Base-by-base conservation (phyloP, 2,113 vertebrate species). In the Saguinus midas region DNA sequence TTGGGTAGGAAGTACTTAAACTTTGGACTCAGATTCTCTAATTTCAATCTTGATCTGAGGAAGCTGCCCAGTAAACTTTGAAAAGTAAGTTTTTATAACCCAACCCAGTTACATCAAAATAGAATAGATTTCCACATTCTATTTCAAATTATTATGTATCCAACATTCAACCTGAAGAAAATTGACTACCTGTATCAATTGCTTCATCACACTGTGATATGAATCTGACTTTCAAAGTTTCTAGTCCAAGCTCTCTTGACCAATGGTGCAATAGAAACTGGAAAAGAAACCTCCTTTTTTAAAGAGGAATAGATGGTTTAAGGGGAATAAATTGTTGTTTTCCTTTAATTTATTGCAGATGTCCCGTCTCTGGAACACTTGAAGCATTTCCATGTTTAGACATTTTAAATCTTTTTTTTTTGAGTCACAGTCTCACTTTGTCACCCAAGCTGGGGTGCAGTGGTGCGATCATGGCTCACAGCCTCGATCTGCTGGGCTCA, bases 31-130 rank as follows among this genome's bases (percentile, higher is more conserved):
- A 76, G 35, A 76, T 87, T 72, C 50, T 94, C 85, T 66, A 48
- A 16, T 90, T 94, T 75, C 18, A 91, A 52, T 83, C 27, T 94
- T 93, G 58, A 75, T 83, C 9, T 87, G 78, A 96, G 21, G 58
- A 91, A 73, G 72, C 45, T 95, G 11, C 55, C 32, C 8, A 75
- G 52, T 82, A 79, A 82, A n/a, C 29, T 73, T 84, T 70, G 57
- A 73, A 93, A 96, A 86, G 57, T 13, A 50, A 81, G 5, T 14
- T 45, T 87, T 40, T 70, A 20, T 82, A 80, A 66, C n/a, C 48
- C 70, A 90, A 61, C 58, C 18, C 8, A 35, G 48, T 45, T 64
- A 55, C 8, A 11, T 83, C 48, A 70, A 79, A 55, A 29, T 82
- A 61, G 75, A 68, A 73, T 48, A 64, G 13, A 93, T 32, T 20